Evolutionary conservation across 1,140 invertebrate genomes (phyloP).

Genomic region (Macrostomum lignano): DNA sequence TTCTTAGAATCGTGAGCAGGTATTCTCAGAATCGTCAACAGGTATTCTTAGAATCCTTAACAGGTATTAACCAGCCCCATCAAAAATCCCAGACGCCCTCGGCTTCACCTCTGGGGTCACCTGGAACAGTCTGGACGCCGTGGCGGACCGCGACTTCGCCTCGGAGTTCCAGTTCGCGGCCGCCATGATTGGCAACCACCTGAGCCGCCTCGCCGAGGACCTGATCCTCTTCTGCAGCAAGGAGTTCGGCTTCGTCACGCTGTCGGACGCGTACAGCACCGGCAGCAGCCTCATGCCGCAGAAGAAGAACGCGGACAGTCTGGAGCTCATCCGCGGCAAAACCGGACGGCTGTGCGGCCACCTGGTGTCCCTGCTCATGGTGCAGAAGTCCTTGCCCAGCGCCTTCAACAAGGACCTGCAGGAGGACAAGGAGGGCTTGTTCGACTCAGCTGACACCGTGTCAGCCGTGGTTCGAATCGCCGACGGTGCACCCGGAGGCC

Average conservation of each 20-base stretch:
- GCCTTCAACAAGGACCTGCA: no score
- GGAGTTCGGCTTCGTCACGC: slow-evolving; percentile 43
- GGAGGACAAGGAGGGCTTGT: no score
- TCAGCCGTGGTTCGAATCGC: no score
- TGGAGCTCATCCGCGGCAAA: slow-evolving; percentile 47
- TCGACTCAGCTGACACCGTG: no score
- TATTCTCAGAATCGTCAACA: no score
- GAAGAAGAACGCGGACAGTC: slow-evolving; percentile 51
- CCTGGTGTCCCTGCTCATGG: slow-evolving; percentile 15
- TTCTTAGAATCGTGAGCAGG: no score
- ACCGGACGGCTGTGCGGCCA: slow-evolving; percentile 28
- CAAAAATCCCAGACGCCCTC: no score
- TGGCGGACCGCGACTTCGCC: slow-evolving; percentile 27
- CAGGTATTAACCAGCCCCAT: no score
- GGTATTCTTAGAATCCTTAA: no score
- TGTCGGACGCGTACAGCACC: slow-evolving; percentile 44
- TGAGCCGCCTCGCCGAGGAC: slow-evolving; percentile 48
- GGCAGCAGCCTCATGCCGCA: slow-evolving; percentile 60
- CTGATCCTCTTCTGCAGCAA: slow-evolving; percentile 45
- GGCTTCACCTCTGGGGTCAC: no score
- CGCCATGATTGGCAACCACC: slow-evolving; percentile 31
- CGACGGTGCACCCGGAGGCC: no score
- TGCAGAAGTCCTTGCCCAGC: no score
- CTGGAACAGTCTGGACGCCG: slow-evolving; percentile 44
- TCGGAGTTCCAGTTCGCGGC: slow-evolving; percentile 40